phyloP scores from a whole-genome alignment of 1,140 invertebrate species.

The Philaenus spumarius region DNA sequence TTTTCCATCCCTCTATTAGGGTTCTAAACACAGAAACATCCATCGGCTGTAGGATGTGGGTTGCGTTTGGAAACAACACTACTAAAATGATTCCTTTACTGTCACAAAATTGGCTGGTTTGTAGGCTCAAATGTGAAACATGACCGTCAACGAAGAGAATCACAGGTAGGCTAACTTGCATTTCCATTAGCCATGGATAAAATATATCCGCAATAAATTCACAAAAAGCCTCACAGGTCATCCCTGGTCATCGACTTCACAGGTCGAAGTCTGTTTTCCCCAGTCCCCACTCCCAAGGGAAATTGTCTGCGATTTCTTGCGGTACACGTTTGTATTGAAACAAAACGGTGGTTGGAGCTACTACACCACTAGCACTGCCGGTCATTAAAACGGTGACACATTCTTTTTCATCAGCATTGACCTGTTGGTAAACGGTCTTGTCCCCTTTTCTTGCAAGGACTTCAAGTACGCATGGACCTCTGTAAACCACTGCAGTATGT shows the following conservation, averaged over 20 bases:
- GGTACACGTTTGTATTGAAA: constrained; percentile 36
- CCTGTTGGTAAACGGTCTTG: constrained; percentile 5
- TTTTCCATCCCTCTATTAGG: constrained; percentile 36
- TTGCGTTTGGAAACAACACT: constrained; percentile 39
- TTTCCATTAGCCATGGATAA: constrained; percentile 19
- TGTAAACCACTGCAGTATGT: no score
- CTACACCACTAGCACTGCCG: constrained; percentile 26
- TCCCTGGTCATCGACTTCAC: no score
- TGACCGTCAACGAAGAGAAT: constrained; percentile 41
- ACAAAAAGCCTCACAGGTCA: no score
- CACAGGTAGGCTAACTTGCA: constrained; percentile 28
- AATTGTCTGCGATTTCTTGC: constrained; percentile 26
- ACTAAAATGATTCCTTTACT: constrained; percentile 38
- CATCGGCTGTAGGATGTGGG: constrained; percentile 39
- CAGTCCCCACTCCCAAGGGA: constrained; percentile 33
- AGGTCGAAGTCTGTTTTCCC: constrained; percentile 36
- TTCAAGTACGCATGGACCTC: no score
- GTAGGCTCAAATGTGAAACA: constrained; percentile 35
- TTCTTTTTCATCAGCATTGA: constrained; percentile 16
- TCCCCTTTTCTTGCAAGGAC: constrained; percentile 12
- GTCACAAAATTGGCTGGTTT: constrained; percentile 36
- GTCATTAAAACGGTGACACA: constrained; percentile 18
- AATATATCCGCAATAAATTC: constrained; percentile 24
- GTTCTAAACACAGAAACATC: constrained; percentile 38
- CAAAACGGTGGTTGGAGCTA: constrained; percentile 34